Evolutionary conservation across 2,797 vertebrate species (phyloP).

Genomic region (Hipposideros larvatus): DNA sequence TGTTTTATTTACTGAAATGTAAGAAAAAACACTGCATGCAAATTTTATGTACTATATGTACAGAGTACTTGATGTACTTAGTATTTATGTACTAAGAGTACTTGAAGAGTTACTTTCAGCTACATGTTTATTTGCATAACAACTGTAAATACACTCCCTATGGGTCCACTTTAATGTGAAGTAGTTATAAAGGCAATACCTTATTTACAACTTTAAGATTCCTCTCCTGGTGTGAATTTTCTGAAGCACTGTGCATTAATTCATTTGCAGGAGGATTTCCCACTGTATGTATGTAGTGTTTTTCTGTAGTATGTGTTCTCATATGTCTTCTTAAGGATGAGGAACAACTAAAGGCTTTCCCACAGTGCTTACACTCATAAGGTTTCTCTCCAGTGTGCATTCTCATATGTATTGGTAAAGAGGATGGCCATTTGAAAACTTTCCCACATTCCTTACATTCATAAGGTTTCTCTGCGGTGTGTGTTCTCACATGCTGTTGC

Average conservation of each 20-base stretch:
- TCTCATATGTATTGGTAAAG: constrained; percentile 56
- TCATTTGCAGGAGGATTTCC: neutral
- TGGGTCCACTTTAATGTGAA: neutral
- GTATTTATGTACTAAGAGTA: neutral
- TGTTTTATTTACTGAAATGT: constrained; percentile 12
- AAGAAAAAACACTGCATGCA: neutral
- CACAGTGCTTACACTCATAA: neutral
- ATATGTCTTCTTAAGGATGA: constrained; percentile 61
- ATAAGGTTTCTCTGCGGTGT: neutral
- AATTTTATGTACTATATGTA: neutral
- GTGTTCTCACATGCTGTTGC: constrained; percentile 43
- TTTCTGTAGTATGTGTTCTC: constrained; percentile 52
- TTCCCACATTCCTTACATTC: constrained; percentile 51
- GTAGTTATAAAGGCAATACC: neutral
- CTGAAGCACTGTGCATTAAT: neutral
- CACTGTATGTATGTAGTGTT: neutral
- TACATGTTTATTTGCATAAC: neutral
- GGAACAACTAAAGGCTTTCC: constrained; percentile 65
- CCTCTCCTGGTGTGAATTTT: neutral
- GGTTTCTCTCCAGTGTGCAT: constrained; percentile 67
- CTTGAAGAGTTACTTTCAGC: neutral
- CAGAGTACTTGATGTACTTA: too few relatives aligned
- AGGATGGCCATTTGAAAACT: constrained; percentile 51
- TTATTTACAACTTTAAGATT: neutral
- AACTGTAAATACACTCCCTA: neutral